Percentiles rank a stretch among this genome's conserved stretches.
Conservation (phyloP, 2,888 invertebrate genomes). For the Macrostomum cliftonense region DNA sequence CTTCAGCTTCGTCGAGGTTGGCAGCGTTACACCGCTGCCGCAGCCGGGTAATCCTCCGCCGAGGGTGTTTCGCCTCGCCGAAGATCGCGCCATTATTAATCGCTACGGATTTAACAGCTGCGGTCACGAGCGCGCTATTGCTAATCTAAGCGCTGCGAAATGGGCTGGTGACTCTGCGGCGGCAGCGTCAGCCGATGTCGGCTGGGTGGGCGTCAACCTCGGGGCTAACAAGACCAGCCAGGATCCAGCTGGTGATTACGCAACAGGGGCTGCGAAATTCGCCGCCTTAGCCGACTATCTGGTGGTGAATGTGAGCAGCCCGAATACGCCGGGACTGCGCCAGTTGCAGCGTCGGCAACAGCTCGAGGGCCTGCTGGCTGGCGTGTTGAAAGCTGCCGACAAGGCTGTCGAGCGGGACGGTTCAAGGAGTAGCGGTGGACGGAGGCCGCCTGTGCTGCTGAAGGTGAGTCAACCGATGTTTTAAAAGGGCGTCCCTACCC, state of each 20-base stretch:
- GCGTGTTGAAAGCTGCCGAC: background rate
- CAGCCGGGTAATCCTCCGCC: constrained; percentile 82
- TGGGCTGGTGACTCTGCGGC: no score
- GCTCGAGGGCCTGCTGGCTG: background rate
- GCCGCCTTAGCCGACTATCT: constrained; percentile 71
- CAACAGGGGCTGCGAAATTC: constrained; percentile 63
- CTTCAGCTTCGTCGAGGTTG: constrained; percentile 86
- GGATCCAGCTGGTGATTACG: constrained; percentile 59
- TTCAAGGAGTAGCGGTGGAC: no score
- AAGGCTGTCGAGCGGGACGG: background rate
- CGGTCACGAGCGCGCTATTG: constrained; percentile 58
- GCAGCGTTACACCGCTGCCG: constrained; percentile 77
- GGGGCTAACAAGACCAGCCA: constrained; percentile 75
- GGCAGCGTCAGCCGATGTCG: background rate
- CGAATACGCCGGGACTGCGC: constrained; percentile 79
- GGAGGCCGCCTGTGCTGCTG: no score
- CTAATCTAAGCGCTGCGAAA: constrained; percentile 44
- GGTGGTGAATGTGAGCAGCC: constrained; percentile 87
- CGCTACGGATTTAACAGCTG: constrained; percentile 88
- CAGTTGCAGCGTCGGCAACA: constrained; percentile 46
- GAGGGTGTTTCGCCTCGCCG: constrained; percentile 64
- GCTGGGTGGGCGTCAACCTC: constrained; percentile 69
- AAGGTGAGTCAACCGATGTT: background rate
- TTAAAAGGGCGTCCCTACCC: no score
- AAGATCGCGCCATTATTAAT: constrained; percentile 76